Base-by-base conservation (phyloP, 2,888 invertebrate species). In the Lasioglossum villosulum region DNA sequence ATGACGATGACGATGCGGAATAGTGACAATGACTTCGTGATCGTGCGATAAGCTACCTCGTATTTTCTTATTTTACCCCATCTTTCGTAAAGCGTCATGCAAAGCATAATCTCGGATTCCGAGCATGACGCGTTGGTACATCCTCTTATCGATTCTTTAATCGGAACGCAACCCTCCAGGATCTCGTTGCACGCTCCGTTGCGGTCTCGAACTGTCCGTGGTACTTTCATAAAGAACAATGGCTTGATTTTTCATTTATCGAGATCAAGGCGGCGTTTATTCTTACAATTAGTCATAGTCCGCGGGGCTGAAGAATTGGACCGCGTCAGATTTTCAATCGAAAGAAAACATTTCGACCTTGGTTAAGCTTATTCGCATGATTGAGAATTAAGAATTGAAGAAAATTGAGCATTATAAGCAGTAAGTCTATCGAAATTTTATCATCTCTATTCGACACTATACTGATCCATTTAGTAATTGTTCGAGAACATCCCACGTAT, bases 1-100 rank as follows among this genome's bases (percentile, higher is more conserved):
- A 90, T 87, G 89, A 90, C 78, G 89, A 84, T 90, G 87, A 91
- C 86, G 86, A 63, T 81, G 90, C 79, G 79, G 52, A 83, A 85
- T 75, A 78, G 37, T 68, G 87, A 83, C 80, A 83, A 88, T 86
- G 84, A 82, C 80, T 81, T 75, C 72, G 77, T 78, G 90, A 90
- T 88, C 82, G 66, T 78, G 90, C 86, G 90, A 89, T 89, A 90
- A 90, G 84, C 78, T 86, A 87, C 87, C 78, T 56, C 56, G 77
- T 72, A 82, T 80, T 82, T 78, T 80, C 80, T 76, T 78, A 73
- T 87, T 80, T 82, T 68, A 74, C 23, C 45, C 79, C 79, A 83
- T 81, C 74, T 80, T 78, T 79, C 82, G 59, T 63, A 73, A 89
- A 87, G 77, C 82, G 78, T 81, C 80, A 75, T 77, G 75, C 80